These are phyloP conservation scores for Thereva unica DNA, from an alignment of 2,888 invertebrate species.

Conservation along the genomic window DNA sequence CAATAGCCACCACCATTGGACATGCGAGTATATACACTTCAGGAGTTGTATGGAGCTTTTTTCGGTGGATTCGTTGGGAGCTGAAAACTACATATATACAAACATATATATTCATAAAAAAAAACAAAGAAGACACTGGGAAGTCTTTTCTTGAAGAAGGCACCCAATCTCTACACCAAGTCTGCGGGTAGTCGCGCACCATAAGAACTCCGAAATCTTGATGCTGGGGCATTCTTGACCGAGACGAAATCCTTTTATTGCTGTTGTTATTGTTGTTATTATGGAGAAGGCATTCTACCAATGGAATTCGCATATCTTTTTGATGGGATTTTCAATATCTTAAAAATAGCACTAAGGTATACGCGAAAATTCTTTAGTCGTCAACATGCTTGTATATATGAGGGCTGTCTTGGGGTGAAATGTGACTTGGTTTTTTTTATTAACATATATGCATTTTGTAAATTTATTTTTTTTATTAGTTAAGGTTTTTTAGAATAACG, in stretches of 20 bases:
- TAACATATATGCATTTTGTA: no score
- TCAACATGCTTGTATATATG: slow-evolving; percentile 7
- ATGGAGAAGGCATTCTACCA: slow-evolving; percentile 4
- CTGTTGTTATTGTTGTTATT: slow-evolving; percentile 17
- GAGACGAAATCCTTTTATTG: slow-evolving; percentile 24
- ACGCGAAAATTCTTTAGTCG: slow-evolving; percentile 14
- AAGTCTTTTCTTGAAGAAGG: slow-evolving; percentile 13
- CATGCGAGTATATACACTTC: no score
- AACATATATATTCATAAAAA: no score
- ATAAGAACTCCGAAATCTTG: slow-evolving; percentile 34
- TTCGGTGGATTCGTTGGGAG: no score
- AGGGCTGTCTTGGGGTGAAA: slow-evolving; percentile 11
- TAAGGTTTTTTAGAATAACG: no score
- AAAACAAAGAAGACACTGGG: not conserved
- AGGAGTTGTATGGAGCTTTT: no score
- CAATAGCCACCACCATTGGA: no score
- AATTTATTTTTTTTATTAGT: no score
- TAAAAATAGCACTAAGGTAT: slow-evolving; percentile 11
- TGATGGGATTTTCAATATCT: slow-evolving; percentile 7
- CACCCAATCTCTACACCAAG: slow-evolving; percentile 22
- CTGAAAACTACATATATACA: no score
- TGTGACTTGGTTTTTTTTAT: no score
- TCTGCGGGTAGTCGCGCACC: slow-evolving; percentile 35
- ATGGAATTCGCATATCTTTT: slow-evolving; percentile 19
- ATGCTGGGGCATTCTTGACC: slow-evolving; percentile 24